Evolutionary conservation across 2,113 vertebrate species (phyloP), one percentile per base, ranked within the genome.

Genomic region (Isichthys henryi): DNA sequence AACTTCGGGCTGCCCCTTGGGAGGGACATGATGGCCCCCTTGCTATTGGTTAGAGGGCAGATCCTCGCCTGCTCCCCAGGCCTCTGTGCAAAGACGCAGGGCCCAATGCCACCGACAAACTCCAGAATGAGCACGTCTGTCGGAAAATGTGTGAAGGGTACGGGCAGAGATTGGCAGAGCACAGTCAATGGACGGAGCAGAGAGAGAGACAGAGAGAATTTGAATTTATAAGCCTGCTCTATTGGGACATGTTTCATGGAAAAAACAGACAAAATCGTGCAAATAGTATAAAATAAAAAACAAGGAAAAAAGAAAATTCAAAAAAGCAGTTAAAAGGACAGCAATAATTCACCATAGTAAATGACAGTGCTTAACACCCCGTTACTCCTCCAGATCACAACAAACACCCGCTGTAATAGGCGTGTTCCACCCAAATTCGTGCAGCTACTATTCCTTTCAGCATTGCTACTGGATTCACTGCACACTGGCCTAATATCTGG

Each of bases 1-100:
- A 93, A 93, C 92, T 89, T 56, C 23, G 46, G 89, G 91, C 90
- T 88, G 92, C 70, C 85, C 88, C 58, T 56, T 45, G n/a, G 89
- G n/a, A 23, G 80, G 86, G 87, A 90, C 84, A 56, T 80, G 82
- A 90, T 91, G 88, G 31, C 86, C 35, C 84, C 84, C 88, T 88
- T 86, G 31, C 74, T 80, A 17, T 43, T 27, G 31, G 31, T 80
- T 80, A 80, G 74, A 43, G 35, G 35, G 31, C 74, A 80, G 15
- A 80, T 80, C 74, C 74, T 19, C 5, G 27, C 31, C 74, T 31
- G 2, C 15, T 6, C 31, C 74, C 31, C 31, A 77, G 74, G 74
- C 13, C 35, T 19, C 74, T 17, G 74, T 39, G 74, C 5, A 80
- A 80, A 80, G 15, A 80, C 5, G 35, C 5, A 13, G 35, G 35